Conservation (phyloP, 1,140 invertebrate species). For the Heliothis virescens region DNA sequence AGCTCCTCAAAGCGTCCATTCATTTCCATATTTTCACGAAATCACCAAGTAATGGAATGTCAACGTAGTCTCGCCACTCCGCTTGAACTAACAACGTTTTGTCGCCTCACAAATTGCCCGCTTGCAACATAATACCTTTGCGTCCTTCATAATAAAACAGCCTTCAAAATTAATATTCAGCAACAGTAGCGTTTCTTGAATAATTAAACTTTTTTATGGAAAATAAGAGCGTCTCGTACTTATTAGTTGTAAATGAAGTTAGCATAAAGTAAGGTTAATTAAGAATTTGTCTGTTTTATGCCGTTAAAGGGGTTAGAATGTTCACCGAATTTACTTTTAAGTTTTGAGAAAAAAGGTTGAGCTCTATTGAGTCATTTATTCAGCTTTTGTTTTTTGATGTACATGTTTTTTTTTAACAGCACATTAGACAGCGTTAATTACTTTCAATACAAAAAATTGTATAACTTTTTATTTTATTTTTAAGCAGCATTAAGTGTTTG, state of each 20-base stretch:
- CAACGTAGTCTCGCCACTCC: conserved; percentile 15
- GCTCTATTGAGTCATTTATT: neutral
- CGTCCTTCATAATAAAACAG: conserved; percentile 42
- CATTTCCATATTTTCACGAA: conserved; percentile 36
- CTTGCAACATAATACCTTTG: conserved; percentile 37
- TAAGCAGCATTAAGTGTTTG: neutral
- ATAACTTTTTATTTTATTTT: neutral
- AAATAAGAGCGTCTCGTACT: conserved; percentile 40
- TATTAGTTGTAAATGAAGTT: conserved; percentile 46
- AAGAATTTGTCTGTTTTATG: conserved; percentile 35
- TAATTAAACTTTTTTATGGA: conserved; percentile 50
- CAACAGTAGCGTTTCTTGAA: conserved; percentile 37
- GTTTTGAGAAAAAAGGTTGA: neutral
- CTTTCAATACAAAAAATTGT: too few relatives aligned
- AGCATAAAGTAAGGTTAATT: conserved; percentile 44
- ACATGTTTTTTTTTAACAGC: too few relatives aligned
- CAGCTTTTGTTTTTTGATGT: neutral
- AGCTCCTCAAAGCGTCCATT: neutral
- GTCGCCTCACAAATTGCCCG: conserved; percentile 36
- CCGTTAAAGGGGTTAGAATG: conserved; percentile 4
- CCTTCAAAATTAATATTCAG: conserved; percentile 44
- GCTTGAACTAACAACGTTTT: conserved; percentile 29
- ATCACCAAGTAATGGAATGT: conserved; percentile 35
- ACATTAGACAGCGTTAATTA: too few relatives aligned
- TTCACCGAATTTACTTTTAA: neutral